Base-by-base conservation (phyloP, 1,140 invertebrate genomes). In the Drosophila kurseongensis region DNA sequence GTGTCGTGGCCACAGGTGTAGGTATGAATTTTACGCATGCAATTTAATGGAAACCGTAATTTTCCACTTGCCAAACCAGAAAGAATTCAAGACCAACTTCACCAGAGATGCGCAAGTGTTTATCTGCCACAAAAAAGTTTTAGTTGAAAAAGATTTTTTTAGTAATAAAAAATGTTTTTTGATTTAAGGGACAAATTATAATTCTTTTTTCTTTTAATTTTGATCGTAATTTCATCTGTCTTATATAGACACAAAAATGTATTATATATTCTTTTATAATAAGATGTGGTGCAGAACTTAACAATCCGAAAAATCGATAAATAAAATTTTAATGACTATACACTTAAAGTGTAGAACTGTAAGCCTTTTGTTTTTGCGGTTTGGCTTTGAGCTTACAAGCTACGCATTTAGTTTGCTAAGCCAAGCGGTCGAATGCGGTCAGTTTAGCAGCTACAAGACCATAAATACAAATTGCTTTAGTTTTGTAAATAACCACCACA, bases 1-100 rank as follows among this genome's bases (percentile, higher is more conserved):
- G 45, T 14, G 42, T 8, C 14, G 29, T 41, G 40, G 27, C 35
- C 42, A 63, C 45, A 58, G 51, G 45, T 52, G 67, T 47, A 38
- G 42, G 58, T 57, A 40, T 13, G 40, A 66, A 75, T 72, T 83
- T 62, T 77, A 88, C 79, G 84, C 83, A 79, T 88, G 76, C 83
- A 77, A 67, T 80, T 88, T 71, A 89, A 79, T 89, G 73, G 75
- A 44, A 69, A 69, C 63, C 44, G 56, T 66, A 59, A 74, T 78
- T 60, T 78, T 51, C 47, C 18, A 48, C 38, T 54, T 66, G 83
- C 75, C 55, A 83, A 84, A 88, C 75, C 75, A 58, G 83, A 76
- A 82, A 47, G 60, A 36, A 74, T 27, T 42, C 13, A 55, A 67
- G 41, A 5, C 18, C 29, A 29, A 18, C n/a, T 10, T 29, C 42